These are phyloP conservation scores for Sturmia bella DNA, from an alignment of 2,888 invertebrate species.

Conservation along the genomic window DNA sequence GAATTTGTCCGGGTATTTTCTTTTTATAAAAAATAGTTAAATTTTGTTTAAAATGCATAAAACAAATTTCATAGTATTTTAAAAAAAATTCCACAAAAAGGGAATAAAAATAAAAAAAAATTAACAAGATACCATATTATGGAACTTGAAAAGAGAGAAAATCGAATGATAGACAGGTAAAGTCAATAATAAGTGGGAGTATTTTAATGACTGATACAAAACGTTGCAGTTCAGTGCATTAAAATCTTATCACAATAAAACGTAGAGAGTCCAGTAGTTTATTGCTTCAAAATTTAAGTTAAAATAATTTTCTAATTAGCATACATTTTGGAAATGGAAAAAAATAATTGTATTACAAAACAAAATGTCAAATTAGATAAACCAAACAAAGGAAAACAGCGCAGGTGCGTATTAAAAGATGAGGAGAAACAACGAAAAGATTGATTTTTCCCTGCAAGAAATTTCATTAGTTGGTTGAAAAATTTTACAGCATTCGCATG, in stretches of 20 bases:
- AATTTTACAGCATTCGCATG: constrained; percentile 68
- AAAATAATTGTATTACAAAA: constrained; percentile 55
- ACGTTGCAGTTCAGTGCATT: no score
- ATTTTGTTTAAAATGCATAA: not conserved
- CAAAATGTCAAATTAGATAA: constrained; percentile 63
- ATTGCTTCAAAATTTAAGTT: not conserved
- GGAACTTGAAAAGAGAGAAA: not conserved
- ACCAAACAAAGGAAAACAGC: constrained; percentile 36
- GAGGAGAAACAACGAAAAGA: constrained; percentile 73
- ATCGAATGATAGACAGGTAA: constrained; percentile 31
- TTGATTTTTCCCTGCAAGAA: constrained; percentile 76
- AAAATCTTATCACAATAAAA: no score
- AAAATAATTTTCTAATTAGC: constrained; percentile 53
- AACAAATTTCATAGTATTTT: not conserved
- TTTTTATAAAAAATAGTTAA: constrained; percentile 15
- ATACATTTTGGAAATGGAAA: constrained; percentile 20
- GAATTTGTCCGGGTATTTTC: constrained; percentile 56
- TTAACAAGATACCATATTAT: no score
- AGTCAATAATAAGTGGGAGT: constrained; percentile 19
- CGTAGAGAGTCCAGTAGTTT: not conserved
- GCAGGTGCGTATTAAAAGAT: constrained; percentile 66
- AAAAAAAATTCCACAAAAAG: constrained; percentile 6
- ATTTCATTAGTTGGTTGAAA: constrained; percentile 72
- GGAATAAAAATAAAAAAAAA: constrained; percentile 58
- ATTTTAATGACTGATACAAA: not conserved